These are phyloP conservation scores for Ceramica pisi DNA, from an alignment of 2,888 invertebrate genomes.

Conservation along the genomic window DNA sequence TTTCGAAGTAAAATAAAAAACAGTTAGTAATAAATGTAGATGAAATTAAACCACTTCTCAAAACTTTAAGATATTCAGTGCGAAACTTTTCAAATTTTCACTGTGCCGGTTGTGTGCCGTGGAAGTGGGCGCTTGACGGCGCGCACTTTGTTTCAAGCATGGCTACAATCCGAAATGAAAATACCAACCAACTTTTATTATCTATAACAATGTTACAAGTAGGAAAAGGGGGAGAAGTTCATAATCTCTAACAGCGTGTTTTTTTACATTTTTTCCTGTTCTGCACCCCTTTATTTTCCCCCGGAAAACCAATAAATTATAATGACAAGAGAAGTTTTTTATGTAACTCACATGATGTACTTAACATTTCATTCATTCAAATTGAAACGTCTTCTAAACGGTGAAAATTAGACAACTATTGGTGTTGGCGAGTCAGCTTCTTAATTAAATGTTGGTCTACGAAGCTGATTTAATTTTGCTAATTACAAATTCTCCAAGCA, in stretches of 20 bases:
- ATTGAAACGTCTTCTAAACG: slow-evolving; percentile 11
- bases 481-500: slow-evolving; percentile 63
- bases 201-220: slow-evolving; percentile 52
- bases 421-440: slow-evolving; percentile 26
- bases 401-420: slow-evolving; percentile 30
- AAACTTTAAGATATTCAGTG: slow-evolving; percentile 64
- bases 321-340: slow-evolving; percentile 26
- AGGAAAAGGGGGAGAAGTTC: slow-evolving; percentile 26
- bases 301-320: slow-evolving; percentile 20
- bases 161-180: slow-evolving; percentile 54
- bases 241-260: slow-evolving; percentile 41
- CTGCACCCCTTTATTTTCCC: slow-evolving; percentile 9
- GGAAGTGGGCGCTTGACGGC: slow-evolving; percentile 44
- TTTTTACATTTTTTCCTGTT: slow-evolving; percentile 31
- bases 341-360: not conserved
- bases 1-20: slow-evolving; percentile 15
- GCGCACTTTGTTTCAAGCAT: slow-evolving; percentile 45
- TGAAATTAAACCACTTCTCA: slow-evolving; percentile 70
- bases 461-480: slow-evolving; percentile 61
- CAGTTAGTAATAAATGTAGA: slow-evolving; percentile 65
- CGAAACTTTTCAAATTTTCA: slow-evolving; percentile 76
- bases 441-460: slow-evolving; percentile 58
- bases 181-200: slow-evolving; percentile 54
- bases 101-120: slow-evolving; percentile 61
- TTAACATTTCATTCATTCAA: slow-evolving; percentile 19